Evolutionary conservation across 2,113 vertebrate genomes (phyloP).

Genomic region (Ovibos moschatus): DNA sequence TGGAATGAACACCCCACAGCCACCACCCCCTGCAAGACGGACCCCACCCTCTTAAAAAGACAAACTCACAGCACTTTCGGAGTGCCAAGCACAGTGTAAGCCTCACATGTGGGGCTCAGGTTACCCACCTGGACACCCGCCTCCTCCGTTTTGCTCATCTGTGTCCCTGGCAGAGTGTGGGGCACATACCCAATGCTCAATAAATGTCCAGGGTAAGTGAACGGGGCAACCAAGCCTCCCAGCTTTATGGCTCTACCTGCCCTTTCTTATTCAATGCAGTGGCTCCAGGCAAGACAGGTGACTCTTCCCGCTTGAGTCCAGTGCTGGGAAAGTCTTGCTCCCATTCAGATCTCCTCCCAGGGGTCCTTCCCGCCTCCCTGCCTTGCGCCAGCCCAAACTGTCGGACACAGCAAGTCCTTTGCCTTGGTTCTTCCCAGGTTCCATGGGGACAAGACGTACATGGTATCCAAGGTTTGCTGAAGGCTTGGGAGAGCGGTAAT

Average conservation of each 20-base stretch:
- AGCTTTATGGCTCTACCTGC: not conserved
- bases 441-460: fast-evolving
- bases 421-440: not conserved
- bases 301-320: not conserved
- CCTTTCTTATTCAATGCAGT: not conserved
- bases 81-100: fast-evolving
- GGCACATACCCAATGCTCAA: fast-evolving
- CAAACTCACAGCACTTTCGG: fast-evolving
- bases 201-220: not conserved
- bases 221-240: not conserved
- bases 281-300: too few relatives aligned
- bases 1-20: not conserved
- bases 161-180: not conserved
- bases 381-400: not conserved
- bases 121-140: not conserved
- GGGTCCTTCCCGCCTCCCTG: not conserved
- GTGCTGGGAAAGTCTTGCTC: fast-evolving
- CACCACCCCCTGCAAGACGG: not conserved
- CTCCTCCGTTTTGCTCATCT: not conserved
- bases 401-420: fast-evolving
- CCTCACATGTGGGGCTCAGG: not conserved
- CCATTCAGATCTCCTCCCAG: not conserved
- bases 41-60: not conserved
- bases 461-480: too few relatives aligned
- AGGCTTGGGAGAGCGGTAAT: fast-evolving